Evolutionary conservation across 2,888 invertebrate species (phyloP).

Genomic region (Galeopsomyia nigrocyanea): DNA sequence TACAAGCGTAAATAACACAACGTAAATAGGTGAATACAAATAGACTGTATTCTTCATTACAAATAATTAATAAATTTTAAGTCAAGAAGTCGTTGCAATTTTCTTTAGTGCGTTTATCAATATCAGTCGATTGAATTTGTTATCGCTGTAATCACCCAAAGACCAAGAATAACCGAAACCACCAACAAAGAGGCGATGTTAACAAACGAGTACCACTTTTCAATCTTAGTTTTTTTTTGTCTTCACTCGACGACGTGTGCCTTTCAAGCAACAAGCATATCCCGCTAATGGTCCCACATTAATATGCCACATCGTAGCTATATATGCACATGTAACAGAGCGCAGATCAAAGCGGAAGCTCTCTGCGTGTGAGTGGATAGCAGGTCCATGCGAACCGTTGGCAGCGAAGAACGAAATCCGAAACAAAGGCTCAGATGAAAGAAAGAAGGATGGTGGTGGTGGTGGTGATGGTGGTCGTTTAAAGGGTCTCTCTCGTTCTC

Average conservation of each 20-base stretch:
- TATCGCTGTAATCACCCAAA: too few relatives aligned
- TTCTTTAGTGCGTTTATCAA: too few relatives aligned
- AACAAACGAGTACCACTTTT: slow-evolving; percentile 13
- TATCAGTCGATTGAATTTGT: too few relatives aligned
- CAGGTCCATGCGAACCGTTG: slow-evolving; percentile 17
- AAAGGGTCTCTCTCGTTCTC: slow-evolving; percentile 30
- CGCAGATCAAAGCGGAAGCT: slow-evolving; percentile 22
- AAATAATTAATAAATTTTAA: too few relatives aligned
- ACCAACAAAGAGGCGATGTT: too few relatives aligned
- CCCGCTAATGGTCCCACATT: slow-evolving; percentile 8
- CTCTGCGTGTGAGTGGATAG: background rate
- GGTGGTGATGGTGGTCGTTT: slow-evolving; percentile 35
- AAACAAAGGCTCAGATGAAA: slow-evolving; percentile 30
- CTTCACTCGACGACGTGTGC: background rate
- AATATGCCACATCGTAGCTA: background rate
- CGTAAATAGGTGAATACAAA: background rate
- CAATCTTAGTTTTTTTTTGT: background rate
- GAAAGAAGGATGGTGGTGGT: too few relatives aligned
- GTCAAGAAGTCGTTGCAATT: too few relatives aligned
- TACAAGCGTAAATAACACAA: too few relatives aligned
- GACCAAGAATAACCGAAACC: too few relatives aligned
- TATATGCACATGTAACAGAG: background rate
- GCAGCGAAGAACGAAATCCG: slow-evolving; percentile 7
- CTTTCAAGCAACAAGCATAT: too few relatives aligned
- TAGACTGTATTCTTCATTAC: background rate